Percentiles rank a stretch among this genome's conserved stretches.
Evolutionary conservation across 2,888 invertebrate species (phyloP).

Genomic region (Dysmachus trigonus): DNA sequence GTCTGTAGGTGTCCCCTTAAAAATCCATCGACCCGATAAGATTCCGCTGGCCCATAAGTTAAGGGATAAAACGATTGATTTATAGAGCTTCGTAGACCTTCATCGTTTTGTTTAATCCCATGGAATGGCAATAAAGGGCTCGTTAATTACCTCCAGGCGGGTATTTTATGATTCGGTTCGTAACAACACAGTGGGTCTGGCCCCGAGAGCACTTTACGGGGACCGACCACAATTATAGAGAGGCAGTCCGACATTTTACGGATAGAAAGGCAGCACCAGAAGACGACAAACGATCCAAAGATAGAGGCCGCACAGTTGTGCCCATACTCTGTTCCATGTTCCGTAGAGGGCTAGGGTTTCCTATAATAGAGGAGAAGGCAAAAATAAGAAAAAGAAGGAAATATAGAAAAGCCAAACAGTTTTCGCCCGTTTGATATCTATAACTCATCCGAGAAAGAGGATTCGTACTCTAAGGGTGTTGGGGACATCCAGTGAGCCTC

Average conservation of each 20-base stretch:
- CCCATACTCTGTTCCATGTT: neutral
- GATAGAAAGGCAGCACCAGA: constrained; percentile 32
- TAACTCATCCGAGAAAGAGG: constrained; percentile 38
- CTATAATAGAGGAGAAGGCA: constrained; percentile 12
- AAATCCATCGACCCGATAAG: constrained; percentile 47
- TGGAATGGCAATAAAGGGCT: constrained; percentile 56
- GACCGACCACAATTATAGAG: constrained; percentile 37
- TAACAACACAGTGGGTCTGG: constrained; percentile 34
- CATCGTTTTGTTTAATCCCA: constrained; percentile 48
- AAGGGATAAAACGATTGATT: constrained; percentile 49
- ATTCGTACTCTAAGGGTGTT: neutral
- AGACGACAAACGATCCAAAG: constrained; percentile 41
- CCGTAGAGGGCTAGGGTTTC: neutral
- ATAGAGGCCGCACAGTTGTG: constrained; percentile 20
- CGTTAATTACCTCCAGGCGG: constrained; percentile 58
- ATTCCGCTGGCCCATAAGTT: constrained; percentile 47
- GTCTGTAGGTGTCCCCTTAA: constrained; percentile 6
- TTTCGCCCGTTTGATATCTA: constrained; percentile 40
- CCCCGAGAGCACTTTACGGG: constrained; percentile 29
- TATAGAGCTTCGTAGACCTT: constrained; percentile 47
- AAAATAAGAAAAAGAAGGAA: constrained; percentile 27
- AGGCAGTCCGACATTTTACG: constrained; percentile 23
- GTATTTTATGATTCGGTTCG: constrained; percentile 50
- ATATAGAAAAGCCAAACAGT: constrained; percentile 22
- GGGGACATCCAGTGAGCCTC: constrained; percentile 9